Evolutionary conservation across 2,113 vertebrate genomes (phyloP).

Genomic region (Lasiurus borealis): DNA sequence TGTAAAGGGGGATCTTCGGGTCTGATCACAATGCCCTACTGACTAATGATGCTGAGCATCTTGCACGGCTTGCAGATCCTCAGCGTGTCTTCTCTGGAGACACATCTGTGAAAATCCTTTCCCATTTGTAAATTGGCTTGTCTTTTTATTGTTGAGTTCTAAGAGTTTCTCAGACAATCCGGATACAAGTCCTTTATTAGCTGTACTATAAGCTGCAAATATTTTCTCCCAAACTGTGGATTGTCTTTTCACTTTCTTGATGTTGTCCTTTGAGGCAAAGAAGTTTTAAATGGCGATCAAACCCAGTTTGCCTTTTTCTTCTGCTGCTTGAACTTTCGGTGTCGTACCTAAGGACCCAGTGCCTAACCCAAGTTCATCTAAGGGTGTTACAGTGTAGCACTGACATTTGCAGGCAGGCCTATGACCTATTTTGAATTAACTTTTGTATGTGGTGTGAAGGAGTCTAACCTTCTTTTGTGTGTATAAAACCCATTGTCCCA

Average conservation of each 20-base stretch:
- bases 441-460: background rate
- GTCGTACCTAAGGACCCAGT: background rate
- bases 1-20: background rate
- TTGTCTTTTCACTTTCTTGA: background rate
- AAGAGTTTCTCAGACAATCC: background rate
- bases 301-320: background rate
- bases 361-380: background rate
- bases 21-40: background rate
- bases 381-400: background rate
- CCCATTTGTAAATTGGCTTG: background rate
- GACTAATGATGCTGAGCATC: background rate
- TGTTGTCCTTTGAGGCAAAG: background rate
- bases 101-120: background rate
- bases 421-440: no score
- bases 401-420: background rate
- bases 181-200: background rate
- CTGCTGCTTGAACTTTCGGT: background rate
- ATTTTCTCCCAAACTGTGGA: background rate
- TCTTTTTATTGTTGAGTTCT: background rate
- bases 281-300: constrained; percentile 1
- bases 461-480: background rate
- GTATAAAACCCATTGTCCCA: background rate
- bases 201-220: background rate
- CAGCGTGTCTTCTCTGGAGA: background rate
- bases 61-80: no score